Evolutionary conservation across 2,113 vertebrate genomes (phyloP).

Genomic region (Solenodon paradoxus): DNA sequence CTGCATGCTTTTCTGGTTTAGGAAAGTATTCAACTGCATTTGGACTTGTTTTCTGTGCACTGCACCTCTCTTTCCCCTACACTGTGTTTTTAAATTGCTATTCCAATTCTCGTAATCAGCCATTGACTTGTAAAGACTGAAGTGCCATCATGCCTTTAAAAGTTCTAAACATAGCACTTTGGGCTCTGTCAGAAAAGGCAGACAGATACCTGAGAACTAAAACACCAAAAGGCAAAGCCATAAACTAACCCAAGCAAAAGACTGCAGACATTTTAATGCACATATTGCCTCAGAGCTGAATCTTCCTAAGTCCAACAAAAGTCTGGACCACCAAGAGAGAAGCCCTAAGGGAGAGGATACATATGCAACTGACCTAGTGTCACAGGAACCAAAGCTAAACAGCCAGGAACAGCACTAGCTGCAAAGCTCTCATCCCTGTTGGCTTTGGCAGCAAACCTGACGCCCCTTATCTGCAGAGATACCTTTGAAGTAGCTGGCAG

Average conservation of each 20-base stretch:
- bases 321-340: slow-evolving; percentile 44
- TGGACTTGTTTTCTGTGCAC: neutral
- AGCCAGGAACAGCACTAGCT: neutral
- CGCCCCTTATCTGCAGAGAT: slow-evolving; percentile 71
- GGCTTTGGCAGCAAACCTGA: slow-evolving; percentile 69
- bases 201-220: neutral
- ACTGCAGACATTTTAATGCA: slow-evolving; percentile 39
- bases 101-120: neutral
- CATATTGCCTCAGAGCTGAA: neutral
- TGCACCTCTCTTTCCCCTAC: neutral
- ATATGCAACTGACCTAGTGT: neutral
- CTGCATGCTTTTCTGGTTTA: neutral
- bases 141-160: neutral
- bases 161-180: neutral
- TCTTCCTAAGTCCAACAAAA: slow-evolving; percentile 10
- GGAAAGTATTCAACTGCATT: neutral
- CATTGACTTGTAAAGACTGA: neutral
- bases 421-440: slow-evolving; percentile 44
- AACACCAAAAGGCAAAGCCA: slow-evolving; percentile 26
- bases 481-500: slow-evolving; percentile 75
- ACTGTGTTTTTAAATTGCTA: neutral
- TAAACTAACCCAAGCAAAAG: slow-evolving; percentile 18
- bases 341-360: neutral
- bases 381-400: slow-evolving; percentile 28
- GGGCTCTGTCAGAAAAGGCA: slow-evolving; percentile 11